A percentile compares a stretch with the other conserved stretches of the same genome.
Evolutionary conservation across 2,888 invertebrate species (phyloP).

Genomic region (Macrosiphum euphorbiae): DNA sequence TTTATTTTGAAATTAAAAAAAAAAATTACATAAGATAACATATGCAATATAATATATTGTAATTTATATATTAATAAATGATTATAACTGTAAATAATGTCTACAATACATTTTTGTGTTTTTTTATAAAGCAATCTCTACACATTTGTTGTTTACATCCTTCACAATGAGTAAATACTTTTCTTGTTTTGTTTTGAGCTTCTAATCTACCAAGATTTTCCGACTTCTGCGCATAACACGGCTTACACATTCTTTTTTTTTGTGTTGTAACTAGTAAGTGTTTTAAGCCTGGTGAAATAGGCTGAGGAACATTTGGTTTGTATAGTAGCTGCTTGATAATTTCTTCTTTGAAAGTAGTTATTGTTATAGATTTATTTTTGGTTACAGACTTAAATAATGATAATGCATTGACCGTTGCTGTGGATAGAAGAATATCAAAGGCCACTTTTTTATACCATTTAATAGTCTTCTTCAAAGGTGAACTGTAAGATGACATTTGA

Average conservation of each 20-base stretch:
- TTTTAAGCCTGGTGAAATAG: slow-evolving; percentile 19
- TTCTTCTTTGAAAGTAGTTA: slow-evolving; percentile 15
- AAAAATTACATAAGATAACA: no score
- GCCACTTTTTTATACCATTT: slow-evolving; percentile 2
- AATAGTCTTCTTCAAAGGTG: background rate
- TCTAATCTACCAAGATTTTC: no score
- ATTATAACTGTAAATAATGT: no score
- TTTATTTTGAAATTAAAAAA: no score
- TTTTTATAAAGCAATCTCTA: no score
- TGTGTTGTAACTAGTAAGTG: background rate
- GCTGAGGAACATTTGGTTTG: background rate
- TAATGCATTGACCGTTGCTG: slow-evolving; percentile 68
- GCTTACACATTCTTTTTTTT: slow-evolving; percentile 19
- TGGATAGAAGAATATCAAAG: slow-evolving; percentile 17
- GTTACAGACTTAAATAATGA: slow-evolving; percentile 68
- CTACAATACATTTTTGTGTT: no score
- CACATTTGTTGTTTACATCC: no score
- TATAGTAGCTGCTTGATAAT: background rate
- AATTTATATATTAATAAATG: no score
- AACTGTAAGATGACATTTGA: slow-evolving; percentile 33
- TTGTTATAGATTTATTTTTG: slow-evolving; percentile 23
- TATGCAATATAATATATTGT: no score
- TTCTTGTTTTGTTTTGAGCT: no score
- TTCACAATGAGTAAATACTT: no score
- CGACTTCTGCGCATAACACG: background rate